These are phyloP conservation scores for Neotoxoptera formosana DNA, from an alignment of 1,140 invertebrate genomes.

Conservation along the genomic window DNA sequence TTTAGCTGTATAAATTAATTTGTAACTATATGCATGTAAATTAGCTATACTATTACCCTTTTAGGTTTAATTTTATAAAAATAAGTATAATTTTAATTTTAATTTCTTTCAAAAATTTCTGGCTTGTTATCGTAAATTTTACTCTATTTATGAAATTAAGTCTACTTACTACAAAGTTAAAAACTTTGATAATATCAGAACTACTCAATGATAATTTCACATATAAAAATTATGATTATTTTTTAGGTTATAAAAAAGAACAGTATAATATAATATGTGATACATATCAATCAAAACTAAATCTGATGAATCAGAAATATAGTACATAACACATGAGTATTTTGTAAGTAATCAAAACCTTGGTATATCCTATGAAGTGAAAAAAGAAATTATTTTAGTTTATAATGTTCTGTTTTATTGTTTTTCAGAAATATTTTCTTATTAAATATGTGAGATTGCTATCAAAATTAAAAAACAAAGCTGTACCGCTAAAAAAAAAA, in stretches of 20 bases:
- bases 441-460: neutral
- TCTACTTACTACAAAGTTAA: neutral
- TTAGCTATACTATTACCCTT: neutral
- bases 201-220: too few species aligned
- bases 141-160: neutral
- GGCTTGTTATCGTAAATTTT: neutral
- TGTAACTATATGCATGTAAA: neutral
- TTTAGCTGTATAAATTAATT: too few species aligned
- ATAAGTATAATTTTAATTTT: neutral
- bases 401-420: neutral
- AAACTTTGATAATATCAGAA: neutral
- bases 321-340: neutral
- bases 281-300: neutral
- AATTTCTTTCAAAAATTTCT: neutral
- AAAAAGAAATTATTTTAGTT: neutral
- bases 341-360: conserved; percentile 32
- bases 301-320: neutral
- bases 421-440: conserved; percentile 24
- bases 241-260: neutral
- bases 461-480: neutral
- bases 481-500: neutral
- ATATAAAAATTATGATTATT: too few species aligned
- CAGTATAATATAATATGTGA: neutral
- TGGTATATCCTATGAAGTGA: neutral
- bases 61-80: neutral